Percentiles rank a stretch among this genome's conserved stretches.
Evolutionary conservation across 2,797 vertebrate genomes (phyloP).

Genomic region (Kryptopterus vitreolus): DNA sequence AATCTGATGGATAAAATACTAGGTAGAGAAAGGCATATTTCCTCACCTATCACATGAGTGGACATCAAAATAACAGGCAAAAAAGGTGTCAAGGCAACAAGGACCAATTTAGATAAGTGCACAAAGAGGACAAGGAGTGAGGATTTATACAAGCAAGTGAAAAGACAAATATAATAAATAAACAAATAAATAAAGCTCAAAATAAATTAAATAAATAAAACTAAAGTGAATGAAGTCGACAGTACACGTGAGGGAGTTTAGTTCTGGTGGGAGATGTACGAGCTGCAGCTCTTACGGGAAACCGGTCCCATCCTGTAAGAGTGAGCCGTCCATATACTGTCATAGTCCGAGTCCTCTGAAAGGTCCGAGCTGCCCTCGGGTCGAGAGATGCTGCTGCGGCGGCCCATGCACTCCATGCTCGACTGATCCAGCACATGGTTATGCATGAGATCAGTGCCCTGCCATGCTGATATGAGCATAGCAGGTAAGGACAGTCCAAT

Average conservation of each 20-base stretch:
- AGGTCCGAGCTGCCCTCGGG: constrained; percentile 84
- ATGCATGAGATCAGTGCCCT: constrained; percentile 99
- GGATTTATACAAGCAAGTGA: constrained; percentile 41
- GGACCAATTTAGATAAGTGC: constrained; percentile 75
- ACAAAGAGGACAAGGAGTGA: constrained; percentile 38
- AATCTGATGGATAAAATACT: constrained; percentile 36
- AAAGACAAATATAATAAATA: constrained; percentile 47
- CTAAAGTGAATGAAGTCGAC: constrained; percentile 27
- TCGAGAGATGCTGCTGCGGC: constrained; percentile 87
- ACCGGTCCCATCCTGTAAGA: constrained; percentile 96
- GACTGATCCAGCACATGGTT: constrained; percentile 97
- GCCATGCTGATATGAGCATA: constrained; percentile 84
- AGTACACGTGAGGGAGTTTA: constrained; percentile 66
- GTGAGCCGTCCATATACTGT: constrained; percentile 97
- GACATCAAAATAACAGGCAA: constrained; percentile 68
- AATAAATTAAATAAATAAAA: constrained; percentile 43
- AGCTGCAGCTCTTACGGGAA: constrained; percentile 96
- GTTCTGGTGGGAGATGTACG: constrained; percentile 92
- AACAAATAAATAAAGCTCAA: constrained; percentile 21
- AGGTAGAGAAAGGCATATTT: constrained; percentile 20
- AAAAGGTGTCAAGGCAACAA: constrained; percentile 82
- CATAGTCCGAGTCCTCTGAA: constrained; percentile 98
- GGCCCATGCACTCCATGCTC: constrained; percentile 86
- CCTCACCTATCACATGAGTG: constrained; percentile 24
- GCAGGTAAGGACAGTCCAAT: constrained; percentile 37